phyloP scores from a whole-genome alignment of 2,113 vertebrate genomes.

The Coptodon rendalli region DNA sequence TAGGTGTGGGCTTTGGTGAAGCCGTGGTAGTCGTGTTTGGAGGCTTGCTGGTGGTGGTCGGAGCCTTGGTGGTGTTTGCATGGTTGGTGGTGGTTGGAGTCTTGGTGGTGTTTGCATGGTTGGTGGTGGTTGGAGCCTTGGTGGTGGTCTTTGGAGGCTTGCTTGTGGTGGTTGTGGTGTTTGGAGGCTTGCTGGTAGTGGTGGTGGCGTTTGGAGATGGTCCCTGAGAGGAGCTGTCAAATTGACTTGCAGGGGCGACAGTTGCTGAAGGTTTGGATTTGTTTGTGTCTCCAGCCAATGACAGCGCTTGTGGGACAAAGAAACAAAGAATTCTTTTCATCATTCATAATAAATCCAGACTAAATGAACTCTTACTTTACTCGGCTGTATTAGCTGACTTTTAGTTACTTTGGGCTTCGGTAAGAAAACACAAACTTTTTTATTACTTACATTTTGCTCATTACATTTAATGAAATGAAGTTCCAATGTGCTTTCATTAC shows the following conservation, averaged over 20 bases:
- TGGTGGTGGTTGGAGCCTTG: neutral
- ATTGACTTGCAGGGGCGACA: neutral
- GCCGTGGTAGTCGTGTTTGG: neutral
- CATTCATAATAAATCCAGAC: neutral
- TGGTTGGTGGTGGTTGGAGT: neutral
- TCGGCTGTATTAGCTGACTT: neutral
- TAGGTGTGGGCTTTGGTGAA: fast-evolving
- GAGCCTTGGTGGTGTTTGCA: neutral
- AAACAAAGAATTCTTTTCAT: neutral
- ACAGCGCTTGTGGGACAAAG: slow-evolving; percentile 15
- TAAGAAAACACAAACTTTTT: neutral
- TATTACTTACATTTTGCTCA: neutral
- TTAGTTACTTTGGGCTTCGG: neutral
- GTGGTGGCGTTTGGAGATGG: neutral
- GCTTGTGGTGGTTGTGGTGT: neutral
- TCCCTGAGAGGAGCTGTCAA: neutral
- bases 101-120: neutral
- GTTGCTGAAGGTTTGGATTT: neutral
- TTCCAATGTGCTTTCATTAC: neutral
- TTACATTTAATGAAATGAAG: neutral
- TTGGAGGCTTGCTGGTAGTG: fast-evolving
- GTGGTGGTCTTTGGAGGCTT: no score
- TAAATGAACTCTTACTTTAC: fast-evolving
- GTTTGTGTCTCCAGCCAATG: neutral
- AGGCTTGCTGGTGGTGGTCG: neutral